A percentile compares a stretch with the other conserved stretches of the same genome.
phyloP scores from a whole-genome alignment of 2,888 invertebrate species.

The Drosophila kuntzei region DNA sequence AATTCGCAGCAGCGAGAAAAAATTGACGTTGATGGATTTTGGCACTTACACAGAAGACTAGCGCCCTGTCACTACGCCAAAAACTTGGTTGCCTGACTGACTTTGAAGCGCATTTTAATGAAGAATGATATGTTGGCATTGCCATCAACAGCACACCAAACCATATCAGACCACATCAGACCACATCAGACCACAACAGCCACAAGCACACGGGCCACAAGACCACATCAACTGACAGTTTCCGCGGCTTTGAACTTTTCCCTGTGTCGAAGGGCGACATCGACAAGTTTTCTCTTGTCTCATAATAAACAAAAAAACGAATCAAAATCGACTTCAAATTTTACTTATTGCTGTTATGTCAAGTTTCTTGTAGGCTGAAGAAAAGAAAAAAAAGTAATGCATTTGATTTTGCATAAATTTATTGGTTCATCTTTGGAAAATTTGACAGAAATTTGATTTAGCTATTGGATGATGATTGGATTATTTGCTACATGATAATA shows the following conservation, averaged over 20 bases:
- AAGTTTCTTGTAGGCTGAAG: conserved; percentile 38
- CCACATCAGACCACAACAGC: conserved; percentile 50
- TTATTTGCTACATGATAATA: conserved; percentile 47
- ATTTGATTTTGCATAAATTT: conserved; percentile 53
- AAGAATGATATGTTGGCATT: conserved; percentile 81
- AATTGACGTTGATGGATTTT: conserved; percentile 84
- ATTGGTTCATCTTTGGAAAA: conserved; percentile 35
- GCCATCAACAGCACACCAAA: conserved; percentile 47
- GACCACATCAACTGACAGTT: conserved; percentile 73
- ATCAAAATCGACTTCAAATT: conserved; percentile 41
- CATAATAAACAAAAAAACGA: conserved; percentile 19
- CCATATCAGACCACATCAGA: conserved; percentile 30
- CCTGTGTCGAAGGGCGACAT: conserved; percentile 65
- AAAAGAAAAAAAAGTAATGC: conserved; percentile 3
- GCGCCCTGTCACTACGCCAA: conserved; percentile 71
- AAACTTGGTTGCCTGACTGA: conserved; percentile 66
- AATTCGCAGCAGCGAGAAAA: conserved; percentile 72
- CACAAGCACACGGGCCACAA: conserved; percentile 46
- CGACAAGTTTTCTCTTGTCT: conserved; percentile 65
- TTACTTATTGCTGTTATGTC: conserved; percentile 44
- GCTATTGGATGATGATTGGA: conserved; percentile 48
- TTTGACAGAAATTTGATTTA: conserved; percentile 63
- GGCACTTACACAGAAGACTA: conserved; percentile 82
- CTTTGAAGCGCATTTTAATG: conserved; percentile 82
- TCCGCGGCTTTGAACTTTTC: conserved; percentile 77